Base-by-base conservation (phyloP, 1,140 invertebrate genomes). In the Pogonognathellus flavescens region DNA sequence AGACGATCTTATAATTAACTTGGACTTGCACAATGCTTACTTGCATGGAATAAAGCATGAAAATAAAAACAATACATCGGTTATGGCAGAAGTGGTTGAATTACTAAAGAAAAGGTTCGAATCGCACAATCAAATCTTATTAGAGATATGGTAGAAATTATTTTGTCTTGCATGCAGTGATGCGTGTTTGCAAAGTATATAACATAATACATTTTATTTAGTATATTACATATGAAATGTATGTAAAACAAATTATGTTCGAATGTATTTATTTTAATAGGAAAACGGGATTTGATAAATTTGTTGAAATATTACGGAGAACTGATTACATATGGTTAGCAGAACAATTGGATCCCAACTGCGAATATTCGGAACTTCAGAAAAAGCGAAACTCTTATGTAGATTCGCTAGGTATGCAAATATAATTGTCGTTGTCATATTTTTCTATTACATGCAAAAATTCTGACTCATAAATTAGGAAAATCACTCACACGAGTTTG, bases 321-420 rank as follows among this genome's bases (percentile, higher is more conserved):
- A 55, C 50, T 6, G 80, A 81, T 25, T 81, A 81, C 20, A 81
- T 55, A 13, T 81, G 80, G 80, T 41, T 81, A 13, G 80, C 80
- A 55, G 80, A 81, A 22, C 80, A 81, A 52, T n/a, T 81, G 52
- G 80, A 81, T 55, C 80, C 80, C 14, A 57, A 22, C 13, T 25
- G 52, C n/a, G 70, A 76, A 76, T 76, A 18, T 16, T 16, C 41
- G 8, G 70, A 76, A 11, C 18, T 31, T 50, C 70, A 76, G 10
- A 76, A 50, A 31, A 76, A 76, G 31, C 4, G 70, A 18, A 76
- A 50, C 25, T 76, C 70, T 41, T 41, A 41, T 9, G 14, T 50
- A 10, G 41, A 41, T 50, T 76, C 70, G n/a, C 49, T 76, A 49
- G 70, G 70, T 76, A 72, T n/a, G n/a, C 53, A 14, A 57, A 14